phyloP scores from a whole-genome alignment of 37 sponge, comb jelly and placozoan genomes.

The Lycopodina hypogea region DNA sequence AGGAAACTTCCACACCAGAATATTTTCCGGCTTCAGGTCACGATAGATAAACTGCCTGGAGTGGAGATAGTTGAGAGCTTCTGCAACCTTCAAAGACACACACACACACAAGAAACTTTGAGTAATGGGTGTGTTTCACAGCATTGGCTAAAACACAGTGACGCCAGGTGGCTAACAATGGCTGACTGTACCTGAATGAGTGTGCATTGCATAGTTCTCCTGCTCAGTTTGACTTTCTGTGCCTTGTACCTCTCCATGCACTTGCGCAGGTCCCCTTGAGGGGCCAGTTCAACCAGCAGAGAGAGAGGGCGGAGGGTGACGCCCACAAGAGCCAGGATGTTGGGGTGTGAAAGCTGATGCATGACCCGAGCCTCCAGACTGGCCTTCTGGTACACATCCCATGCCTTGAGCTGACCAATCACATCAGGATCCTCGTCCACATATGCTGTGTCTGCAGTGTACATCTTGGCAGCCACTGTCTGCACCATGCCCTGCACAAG shows the following conservation, averaged over 20 bases:
- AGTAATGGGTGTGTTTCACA: background rate
- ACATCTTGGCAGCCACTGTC: constrained; percentile 65
- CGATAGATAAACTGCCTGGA: constrained; percentile 73
- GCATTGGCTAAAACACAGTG: no score
- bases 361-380: constrained; percentile 72
- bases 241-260: constrained; percentile 32
- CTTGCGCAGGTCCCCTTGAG: constrained; percentile 66
- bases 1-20: constrained; percentile 82
- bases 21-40: constrained; percentile 77
- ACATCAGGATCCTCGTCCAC: constrained; percentile 13
- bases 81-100: constrained; percentile 56
- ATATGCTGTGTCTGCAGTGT: background rate
- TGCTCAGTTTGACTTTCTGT: constrained; percentile 20
- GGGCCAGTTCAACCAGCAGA: constrained; percentile 74
- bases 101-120: background rate
- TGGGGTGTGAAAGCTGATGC: constrained; percentile 59
- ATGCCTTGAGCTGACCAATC: constrained; percentile 24
- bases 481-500: constrained; percentile 11
- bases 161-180: no score
- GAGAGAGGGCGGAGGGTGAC: constrained; percentile 63
- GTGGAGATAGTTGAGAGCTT: constrained; percentile 76
- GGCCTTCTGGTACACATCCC: constrained; percentile 69
- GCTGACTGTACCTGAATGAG: constrained; percentile 62
- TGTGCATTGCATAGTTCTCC: constrained; percentile 35
- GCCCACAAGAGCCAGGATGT: constrained; percentile 67